These are phyloP conservation scores for Montipora foliosa DNA, from an alignment of 64 coral and sea anemone species.

Conservation along the genomic window DNA sequence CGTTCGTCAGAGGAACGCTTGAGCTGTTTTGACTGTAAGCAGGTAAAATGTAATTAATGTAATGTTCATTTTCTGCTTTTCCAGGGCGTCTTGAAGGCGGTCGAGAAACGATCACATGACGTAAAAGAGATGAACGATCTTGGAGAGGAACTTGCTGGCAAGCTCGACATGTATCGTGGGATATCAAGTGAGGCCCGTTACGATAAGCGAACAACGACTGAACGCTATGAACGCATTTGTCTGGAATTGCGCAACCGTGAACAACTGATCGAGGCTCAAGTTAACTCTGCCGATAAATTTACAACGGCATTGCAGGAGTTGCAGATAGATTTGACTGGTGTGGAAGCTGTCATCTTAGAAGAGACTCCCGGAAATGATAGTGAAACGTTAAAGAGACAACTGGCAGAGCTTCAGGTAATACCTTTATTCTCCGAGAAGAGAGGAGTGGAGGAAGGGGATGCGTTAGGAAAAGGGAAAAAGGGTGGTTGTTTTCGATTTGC, in stretches of 20 bases:
- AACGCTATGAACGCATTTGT: slow-evolving; percentile 88
- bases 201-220: slow-evolving; percentile 69
- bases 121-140: slow-evolving; percentile 76
- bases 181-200: slow-evolving; percentile 42
- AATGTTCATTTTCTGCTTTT: not conserved
- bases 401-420: slow-evolving; percentile 80
- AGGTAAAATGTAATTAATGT: no score
- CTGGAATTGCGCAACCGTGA: slow-evolving; percentile 64
- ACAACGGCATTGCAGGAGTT: slow-evolving; percentile 62
- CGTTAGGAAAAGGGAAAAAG: no score
- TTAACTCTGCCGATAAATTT: slow-evolving; percentile 76
- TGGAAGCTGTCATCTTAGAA: slow-evolving; percentile 69
- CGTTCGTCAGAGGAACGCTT: not conserved
- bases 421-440: not conserved
- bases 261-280: slow-evolving; percentile 61
- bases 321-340: slow-evolving; percentile 64
- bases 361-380: slow-evolving; percentile 70
- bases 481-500: no score
- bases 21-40: not conserved
- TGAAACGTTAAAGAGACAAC: slow-evolving; percentile 56
- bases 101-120: slow-evolving; percentile 70
- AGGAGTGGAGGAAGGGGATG: not conserved
- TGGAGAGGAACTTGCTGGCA: slow-evolving; percentile 68
- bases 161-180: slow-evolving; percentile 75
- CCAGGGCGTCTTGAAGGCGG: slow-evolving; percentile 75